Percentiles rank a stretch among this genome's conserved stretches.
Evolutionary conservation across 1,140 invertebrate genomes (phyloP).

Genomic region (Theocolax elegans): DNA sequence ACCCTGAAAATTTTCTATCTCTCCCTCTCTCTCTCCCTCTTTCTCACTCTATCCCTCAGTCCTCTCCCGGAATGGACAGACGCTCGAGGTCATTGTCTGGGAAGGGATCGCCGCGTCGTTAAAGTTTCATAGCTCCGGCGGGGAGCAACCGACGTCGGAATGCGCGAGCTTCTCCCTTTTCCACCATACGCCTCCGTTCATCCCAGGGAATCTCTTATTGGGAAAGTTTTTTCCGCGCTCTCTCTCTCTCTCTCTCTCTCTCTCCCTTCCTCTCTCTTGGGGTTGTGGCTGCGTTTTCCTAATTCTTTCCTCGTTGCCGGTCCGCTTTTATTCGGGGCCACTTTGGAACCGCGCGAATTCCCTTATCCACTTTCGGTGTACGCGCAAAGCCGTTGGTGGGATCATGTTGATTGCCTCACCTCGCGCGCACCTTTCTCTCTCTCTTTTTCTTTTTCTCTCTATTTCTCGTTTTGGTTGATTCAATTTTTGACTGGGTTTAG

Average conservation of each 20-base stretch:
- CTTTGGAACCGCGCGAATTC: not conserved
- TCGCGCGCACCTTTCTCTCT: not conserved
- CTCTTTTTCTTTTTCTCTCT: too few species aligned
- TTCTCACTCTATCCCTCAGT: too few species aligned
- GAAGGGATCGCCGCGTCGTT: not conserved
- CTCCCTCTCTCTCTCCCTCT: too few species aligned
- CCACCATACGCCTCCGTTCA: not conserved
- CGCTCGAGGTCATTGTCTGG: not conserved
- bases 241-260: not conserved
- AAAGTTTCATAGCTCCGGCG: slow-evolving; percentile 30
- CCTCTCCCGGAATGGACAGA: too few species aligned
- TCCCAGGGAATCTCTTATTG: slow-evolving; percentile 37
- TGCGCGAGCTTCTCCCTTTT: not conserved
- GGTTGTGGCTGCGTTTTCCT: slow-evolving; percentile 8
- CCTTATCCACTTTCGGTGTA: not conserved
- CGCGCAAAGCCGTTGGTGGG: not conserved
- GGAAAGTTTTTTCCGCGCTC: slow-evolving; percentile 31
- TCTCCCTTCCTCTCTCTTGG: not conserved
- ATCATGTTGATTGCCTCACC: not conserved
- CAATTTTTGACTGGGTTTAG: not conserved
- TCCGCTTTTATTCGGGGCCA: not conserved
- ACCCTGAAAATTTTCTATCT: slow-evolving; percentile 20
- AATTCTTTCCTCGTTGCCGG: slow-evolving; percentile 13
- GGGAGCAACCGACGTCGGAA: not conserved
- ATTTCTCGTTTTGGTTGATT: too few species aligned